Conservation (phyloP, 2,797 vertebrate genomes). For the Hypotaenidia philippensis region DNA sequence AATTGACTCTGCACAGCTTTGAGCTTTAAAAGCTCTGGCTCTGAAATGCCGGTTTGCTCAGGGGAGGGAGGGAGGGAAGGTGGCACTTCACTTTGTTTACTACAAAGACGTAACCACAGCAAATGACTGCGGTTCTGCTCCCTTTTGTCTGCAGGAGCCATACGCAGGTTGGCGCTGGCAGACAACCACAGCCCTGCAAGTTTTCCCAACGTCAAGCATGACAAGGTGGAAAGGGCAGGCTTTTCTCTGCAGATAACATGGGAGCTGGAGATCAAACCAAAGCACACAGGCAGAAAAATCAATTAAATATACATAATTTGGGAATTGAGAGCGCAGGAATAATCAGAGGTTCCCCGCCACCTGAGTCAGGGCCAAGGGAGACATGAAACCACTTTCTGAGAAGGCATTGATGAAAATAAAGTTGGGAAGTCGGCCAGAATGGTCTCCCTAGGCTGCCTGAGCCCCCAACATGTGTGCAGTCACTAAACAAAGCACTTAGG, state of each 20-base stretch:
- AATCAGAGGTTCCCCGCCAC: slow-evolving; percentile 29
- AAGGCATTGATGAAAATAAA: slow-evolving; percentile 49
- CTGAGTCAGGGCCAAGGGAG: slow-evolving; percentile 28
- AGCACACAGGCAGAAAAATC: slow-evolving; percentile 36
- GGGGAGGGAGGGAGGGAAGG: slow-evolving; percentile 64
- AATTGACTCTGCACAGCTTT: slow-evolving; percentile 66
- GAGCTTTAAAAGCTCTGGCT: slow-evolving; percentile 54
- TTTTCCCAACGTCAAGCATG: slow-evolving; percentile 25
- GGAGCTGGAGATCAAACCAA: slow-evolving; percentile 55
- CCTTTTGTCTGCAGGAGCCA: slow-evolving; percentile 54
- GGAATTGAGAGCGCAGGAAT: slow-evolving; percentile 13
- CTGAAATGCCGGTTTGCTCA: slow-evolving; percentile 32
- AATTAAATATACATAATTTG: slow-evolving; percentile 59
- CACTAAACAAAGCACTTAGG: slow-evolving; percentile 41
- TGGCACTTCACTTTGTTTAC: slow-evolving; percentile 69
- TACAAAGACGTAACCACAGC: slow-evolving; percentile 50
- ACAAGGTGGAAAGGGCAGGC: slow-evolving; percentile 56
- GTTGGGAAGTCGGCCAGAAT: not conserved
- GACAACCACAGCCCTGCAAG: slow-evolving; percentile 38
- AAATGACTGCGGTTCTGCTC: slow-evolving; percentile 58
- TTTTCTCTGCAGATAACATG: slow-evolving; percentile 35
- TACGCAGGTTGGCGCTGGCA: slow-evolving; percentile 23
- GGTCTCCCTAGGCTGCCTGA: slow-evolving; percentile 10
- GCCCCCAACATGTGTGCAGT: not conserved
- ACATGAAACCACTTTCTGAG: slow-evolving; percentile 31